Base-by-base conservation (phyloP, 2,888 invertebrate genomes). In the Chloromyia formosa region DNA sequence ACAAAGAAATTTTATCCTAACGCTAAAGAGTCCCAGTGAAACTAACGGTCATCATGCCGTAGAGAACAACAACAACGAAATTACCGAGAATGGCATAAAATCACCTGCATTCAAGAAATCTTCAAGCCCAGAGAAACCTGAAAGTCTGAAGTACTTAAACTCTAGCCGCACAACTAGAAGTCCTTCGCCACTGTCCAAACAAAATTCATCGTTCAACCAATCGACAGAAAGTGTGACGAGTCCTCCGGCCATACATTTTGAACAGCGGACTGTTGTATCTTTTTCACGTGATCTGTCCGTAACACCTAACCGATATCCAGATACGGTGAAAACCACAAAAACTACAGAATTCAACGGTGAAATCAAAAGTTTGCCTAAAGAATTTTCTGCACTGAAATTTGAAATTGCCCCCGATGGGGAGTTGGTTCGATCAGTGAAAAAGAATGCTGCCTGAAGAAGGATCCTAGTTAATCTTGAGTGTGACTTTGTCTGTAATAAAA, bases 231-330 rank as follows among this genome's bases (percentile, higher is more conserved):
- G 42, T 56, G 0, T 54, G 1, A 40, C 22, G 2, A 66, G 64
- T 22, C 5, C 16, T 1, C 14, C 56, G 14, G 42, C 16, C n/a
- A 23, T 56, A 7, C 84, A 84, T 77, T 82, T 78, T 74, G 81
- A 82, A 75, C 81, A 82, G 73, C 83, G 82, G 78, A 82, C 83
- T 1, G 79, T 83, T 40, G 82, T 83, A 1, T 84, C 84, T 22
- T 84, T 84, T 75, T 79, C 84, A 0, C 82, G 82, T 75, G 84
- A 84, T 53, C 76, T 85, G 75, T 81, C 81, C 3, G 79, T 78
- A n/a, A 82, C 80, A 9, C 82, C 82, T 69, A 84, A 84, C 73
- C 82, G 83, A 74, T 83, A 85, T 78, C 84, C 84, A 5, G 84
- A 85, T 49, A 82, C 81, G 14, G 83, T 84, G 2, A 82, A 83